phyloP scores from a whole-genome alignment of 2,888 invertebrate species.

The Perdita meconis region DNA sequence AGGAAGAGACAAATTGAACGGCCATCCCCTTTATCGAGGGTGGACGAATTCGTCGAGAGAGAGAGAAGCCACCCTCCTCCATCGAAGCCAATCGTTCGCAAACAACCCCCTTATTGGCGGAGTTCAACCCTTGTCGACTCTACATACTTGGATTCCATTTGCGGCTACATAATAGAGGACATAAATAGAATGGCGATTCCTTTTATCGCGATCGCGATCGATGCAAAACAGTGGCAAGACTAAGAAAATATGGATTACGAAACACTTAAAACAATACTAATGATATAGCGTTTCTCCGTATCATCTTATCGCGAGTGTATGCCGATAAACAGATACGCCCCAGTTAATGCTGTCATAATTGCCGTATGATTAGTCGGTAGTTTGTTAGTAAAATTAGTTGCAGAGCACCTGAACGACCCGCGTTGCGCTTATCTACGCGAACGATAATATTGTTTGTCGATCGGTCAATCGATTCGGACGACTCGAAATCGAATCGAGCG shows the following conservation, averaged over 20 bases:
- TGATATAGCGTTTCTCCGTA: neutral
- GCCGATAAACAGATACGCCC: neutral
- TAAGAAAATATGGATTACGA: too few species aligned
- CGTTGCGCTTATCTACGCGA: neutral
- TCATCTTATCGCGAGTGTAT: neutral
- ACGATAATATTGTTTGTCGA: neutral
- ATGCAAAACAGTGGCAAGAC: too few species aligned
- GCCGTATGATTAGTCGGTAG: neutral
- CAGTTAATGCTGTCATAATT: conserved; percentile 24
- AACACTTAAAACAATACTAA: neutral
- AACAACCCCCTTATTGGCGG: conserved; percentile 24
- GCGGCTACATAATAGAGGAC: neutral
- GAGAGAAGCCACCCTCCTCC: conserved; percentile 2
- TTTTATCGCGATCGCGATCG: too few species aligned
- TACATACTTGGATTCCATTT: neutral
- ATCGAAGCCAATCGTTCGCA: conserved; percentile 34
- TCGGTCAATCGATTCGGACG: neutral
- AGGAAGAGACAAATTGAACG: neutral
- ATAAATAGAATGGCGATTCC: neutral
- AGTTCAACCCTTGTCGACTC: neutral
- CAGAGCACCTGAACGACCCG: neutral
- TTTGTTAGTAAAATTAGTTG: conserved; percentile 35
- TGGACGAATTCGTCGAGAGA: neutral
- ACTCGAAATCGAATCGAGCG: neutral
- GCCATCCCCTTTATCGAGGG: conserved; percentile 21